A percentile compares a stretch with the other conserved stretches of the same genome.
These are phyloP conservation scores for Notolepis coatsorum DNA, from an alignment of 2,797 vertebrate genomes.

Conservation along the genomic window DNA sequence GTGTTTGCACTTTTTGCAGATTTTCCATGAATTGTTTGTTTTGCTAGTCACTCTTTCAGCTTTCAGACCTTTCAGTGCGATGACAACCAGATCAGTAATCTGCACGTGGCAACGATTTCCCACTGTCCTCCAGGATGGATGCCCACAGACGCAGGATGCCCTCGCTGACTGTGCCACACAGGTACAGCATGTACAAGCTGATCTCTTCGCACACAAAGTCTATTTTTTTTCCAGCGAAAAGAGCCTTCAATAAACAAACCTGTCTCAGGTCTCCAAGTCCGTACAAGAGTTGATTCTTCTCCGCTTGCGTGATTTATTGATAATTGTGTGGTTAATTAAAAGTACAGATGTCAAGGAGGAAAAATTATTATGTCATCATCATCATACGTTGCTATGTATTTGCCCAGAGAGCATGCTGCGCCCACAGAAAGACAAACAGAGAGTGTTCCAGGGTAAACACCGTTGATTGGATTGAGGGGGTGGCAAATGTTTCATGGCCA, in stretches of 20 bases:
- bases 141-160: slow-evolving; percentile 23
- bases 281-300: slow-evolving; percentile 39
- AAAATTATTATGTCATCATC: slow-evolving; percentile 50
- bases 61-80: slow-evolving; percentile 9
- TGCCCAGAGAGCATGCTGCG: slow-evolving; percentile 59
- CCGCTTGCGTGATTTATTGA: slow-evolving; percentile 39
- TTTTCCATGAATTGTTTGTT: slow-evolving; percentile 14
- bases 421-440: slow-evolving; percentile 52
- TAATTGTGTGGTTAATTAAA: slow-evolving; percentile 61
- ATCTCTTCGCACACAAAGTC: slow-evolving; percentile 29
- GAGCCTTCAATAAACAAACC: slow-evolving; percentile 38
- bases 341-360: slow-evolving; percentile 47
- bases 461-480: slow-evolving; percentile 48
- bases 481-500: slow-evolving; percentile 57
- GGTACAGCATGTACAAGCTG: no score
- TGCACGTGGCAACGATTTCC: slow-evolving; percentile 39
- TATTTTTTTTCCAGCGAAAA: slow-evolving; percentile 46
- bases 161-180: slow-evolving; percentile 31
- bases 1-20: no score
- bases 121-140: slow-evolving; percentile 14
- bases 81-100: slow-evolving; percentile 28
- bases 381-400: slow-evolving; percentile 62
- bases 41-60: slow-evolving; percentile 23
- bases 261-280: slow-evolving; percentile 24
- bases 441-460: slow-evolving; percentile 54